Evolutionary conservation across 2,888 invertebrate genomes (phyloP), one percentile per base, ranked within the genome.

Genomic region (Myopa tessellatipennis): DNA sequence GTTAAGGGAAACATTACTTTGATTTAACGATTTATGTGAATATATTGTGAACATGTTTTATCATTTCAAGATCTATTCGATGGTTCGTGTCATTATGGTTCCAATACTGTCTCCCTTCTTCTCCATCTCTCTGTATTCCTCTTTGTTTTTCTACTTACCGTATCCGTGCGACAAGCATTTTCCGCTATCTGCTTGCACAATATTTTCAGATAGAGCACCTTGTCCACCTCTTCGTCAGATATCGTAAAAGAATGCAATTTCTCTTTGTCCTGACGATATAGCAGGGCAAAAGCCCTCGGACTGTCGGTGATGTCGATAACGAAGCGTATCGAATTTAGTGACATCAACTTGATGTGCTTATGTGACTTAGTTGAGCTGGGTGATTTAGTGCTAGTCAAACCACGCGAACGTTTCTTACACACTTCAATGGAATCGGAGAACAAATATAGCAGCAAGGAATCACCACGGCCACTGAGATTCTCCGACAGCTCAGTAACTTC

Each of bases 401-500:
- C 94, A 88, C 95, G 95, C 68, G 95, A 95, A 84, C 95, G 92
- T 88, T 95, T 93, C 87, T 95, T 95, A 90, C 95, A 95, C 85
- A 98, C 96, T 91, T 98, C 98, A 87, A 98, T 92, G 79, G 95
- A 95, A 90, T 99, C 98, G 60, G 96, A 96, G 90, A 99, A 99
- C 45, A 99, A 91, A 89, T 98, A 98, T 82, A 99, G 90, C 82
- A 96, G 93, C 80, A 99, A 91, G 82, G 94, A 94, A 88, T 95
- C 94, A 74, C 98, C 98, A 82, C 96, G 93, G 18, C 96, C 95
- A 80, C 95, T 95, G 71, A 97, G 90, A 75, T 93, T 94, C 85
- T 97, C 95, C 80, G 94, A 93, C 52, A 98, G 90, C 89, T 98
- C 97, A 80, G 95, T 93, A 74, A 97, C 96, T 88, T 98, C 97